Evolutionary conservation across 35 echinoderm and acorn worm species (phyloP).

Genomic region (Ptychodera flava): DNA sequence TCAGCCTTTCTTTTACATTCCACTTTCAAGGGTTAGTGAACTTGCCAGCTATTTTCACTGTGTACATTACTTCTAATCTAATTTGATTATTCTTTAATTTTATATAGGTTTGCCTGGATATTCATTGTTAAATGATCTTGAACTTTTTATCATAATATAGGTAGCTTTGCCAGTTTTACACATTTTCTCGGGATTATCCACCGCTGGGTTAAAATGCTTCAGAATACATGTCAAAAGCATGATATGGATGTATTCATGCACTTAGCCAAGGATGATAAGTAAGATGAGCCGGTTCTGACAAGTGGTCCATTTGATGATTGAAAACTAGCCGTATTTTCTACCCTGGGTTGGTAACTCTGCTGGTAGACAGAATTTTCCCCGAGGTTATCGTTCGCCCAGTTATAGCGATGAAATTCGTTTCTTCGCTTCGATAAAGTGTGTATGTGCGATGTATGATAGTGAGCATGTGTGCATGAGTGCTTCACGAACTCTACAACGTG

Average conservation of each 20-base stretch:
- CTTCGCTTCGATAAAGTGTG: too few species aligned
- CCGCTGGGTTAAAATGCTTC: background rate
- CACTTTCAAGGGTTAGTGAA: background rate
- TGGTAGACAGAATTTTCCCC: too few species aligned
- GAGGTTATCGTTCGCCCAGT: too few species aligned
- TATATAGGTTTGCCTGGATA: background rate
- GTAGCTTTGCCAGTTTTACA: background rate
- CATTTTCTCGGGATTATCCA: background rate
- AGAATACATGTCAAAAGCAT: background rate
- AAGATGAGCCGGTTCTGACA: background rate
- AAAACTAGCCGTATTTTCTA: too few species aligned
- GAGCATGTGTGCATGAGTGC: too few species aligned
- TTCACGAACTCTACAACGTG: too few species aligned
- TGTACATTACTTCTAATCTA: background rate
- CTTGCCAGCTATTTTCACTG: background rate
- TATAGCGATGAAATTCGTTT: too few species aligned
- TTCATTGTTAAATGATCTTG: background rate
- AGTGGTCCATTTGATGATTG: background rate
- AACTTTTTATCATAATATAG: background rate
- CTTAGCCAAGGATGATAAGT: background rate
- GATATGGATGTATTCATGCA: background rate
- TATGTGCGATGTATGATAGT: too few species aligned
- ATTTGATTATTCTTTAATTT: background rate
- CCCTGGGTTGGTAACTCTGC: too few species aligned
- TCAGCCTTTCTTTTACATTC: background rate